Evolutionary conservation across 92 coral and sea anemone species (phyloP), one percentile per base, ranked within the genome.

Genomic region (Scolanthus callimorphus): DNA sequence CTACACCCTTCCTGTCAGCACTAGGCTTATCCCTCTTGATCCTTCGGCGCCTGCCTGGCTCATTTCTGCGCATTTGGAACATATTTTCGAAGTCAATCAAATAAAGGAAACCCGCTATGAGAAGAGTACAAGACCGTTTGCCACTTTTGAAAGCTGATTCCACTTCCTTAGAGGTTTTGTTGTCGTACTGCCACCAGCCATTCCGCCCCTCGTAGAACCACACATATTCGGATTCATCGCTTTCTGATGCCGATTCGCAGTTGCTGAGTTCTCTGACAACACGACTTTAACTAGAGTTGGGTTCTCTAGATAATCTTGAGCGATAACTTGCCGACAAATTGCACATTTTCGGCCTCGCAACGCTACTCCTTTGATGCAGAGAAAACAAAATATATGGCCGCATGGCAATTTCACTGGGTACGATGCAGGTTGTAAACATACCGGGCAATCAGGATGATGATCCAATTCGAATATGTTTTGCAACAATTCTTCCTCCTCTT

Each of bases 181-280:
- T 95, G 26, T 94, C 99, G 65, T 94, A 94, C 10, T 83, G 84
- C 99, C 99, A 94, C 99, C 99, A 94, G 20, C 99, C 99, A 63
- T 94, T 94, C 10, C 99, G 91, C 13, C 99, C 99, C 71, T 94
- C 99, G 52, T 94, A 94, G 31, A 75, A 94, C 99, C 99, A 94
- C 4, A 80, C 79, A 60, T 72, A 94, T 3, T 74, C 92, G 8
- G 20, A 30, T n/a, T 55, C 81, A 21, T 59, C 43, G 1, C 25
- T 54, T 0, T 79, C 85, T 25, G 52, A 52, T 12, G 34, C 27
- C 6, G 23, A 4, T 46, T 46, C 17, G 17, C 4, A 9, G 23
- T 4, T 4, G 12, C 19, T 2, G 17, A 15, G 25, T 15, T 20
- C 25, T 53, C 64, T 25, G 26, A 24, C 2, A 27, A 25, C 3